Evolutionary conservation across 2,113 vertebrate genomes (phyloP), one percentile per base, ranked within the genome.

Genomic region (Apteryx mantelli): DNA sequence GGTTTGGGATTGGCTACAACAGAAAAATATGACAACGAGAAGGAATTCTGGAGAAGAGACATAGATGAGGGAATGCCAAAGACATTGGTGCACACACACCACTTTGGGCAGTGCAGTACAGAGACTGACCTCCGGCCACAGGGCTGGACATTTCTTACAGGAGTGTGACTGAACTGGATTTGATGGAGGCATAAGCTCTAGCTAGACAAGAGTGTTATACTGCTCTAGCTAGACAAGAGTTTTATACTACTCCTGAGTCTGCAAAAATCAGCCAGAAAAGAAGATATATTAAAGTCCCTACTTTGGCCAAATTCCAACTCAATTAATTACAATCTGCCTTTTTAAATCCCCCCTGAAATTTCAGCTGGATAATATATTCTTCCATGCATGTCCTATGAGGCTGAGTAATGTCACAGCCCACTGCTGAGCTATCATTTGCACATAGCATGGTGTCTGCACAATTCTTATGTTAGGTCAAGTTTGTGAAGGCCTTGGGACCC

Each of bases 251-350:
- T 70, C 85, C 79, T 48, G 88, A 71, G 86, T 63, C 79, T 81
- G 75, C 5, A 60, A 40, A 26, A 38, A 1, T 14, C 3, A 89
- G 30, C 34, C 34, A 28, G 82, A 40, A 70, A 86, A 94, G 80
- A 92, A 93, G 82, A 92, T 28, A n/a, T 82, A 93, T 96, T 95
- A 83, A 91, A 95, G 79, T 60, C 79, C 86, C 46, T 83, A 52
- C 55, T 76, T 95, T 97, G 95, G 97, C 91, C 68, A 88, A 81
- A 88, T 66, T 97, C 96, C 96, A 97, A 95, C 82, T 96, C 94
- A 94, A 64, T 97, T 97, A 97, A 97, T 96, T 96, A 94, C 93
- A 94, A 71, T 91, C 82, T 71, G 81, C 82, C 79, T 94, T 95
- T 91, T 88, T 83, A 83, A 89, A 88, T 94, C 95, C n/a, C 55